Percentiles rank a stretch among this genome's conserved stretches.
Conservation (phyloP, 2,888 invertebrate genomes). For the Arge pagana region DNA sequence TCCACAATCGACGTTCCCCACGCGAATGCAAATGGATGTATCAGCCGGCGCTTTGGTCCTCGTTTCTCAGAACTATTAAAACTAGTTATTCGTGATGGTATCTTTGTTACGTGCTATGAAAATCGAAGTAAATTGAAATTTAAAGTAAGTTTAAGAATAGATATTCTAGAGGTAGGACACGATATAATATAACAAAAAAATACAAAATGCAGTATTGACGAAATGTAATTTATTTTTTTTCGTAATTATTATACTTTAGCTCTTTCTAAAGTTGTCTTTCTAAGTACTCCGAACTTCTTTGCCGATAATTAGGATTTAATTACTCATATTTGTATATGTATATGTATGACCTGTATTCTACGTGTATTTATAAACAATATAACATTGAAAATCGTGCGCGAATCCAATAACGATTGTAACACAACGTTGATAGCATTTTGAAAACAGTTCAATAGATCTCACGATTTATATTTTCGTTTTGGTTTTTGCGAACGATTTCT, state of each 20-base stretch:
- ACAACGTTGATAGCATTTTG: background rate
- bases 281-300: slow-evolving; percentile 4
- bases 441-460: background rate
- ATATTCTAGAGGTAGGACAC: no score
- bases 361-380: slow-evolving; percentile 56
- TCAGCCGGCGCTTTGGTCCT: slow-evolving; percentile 44
- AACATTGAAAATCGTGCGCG: slow-evolving; percentile 38
- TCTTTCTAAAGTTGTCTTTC: slow-evolving; percentile 38
- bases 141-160: no score
- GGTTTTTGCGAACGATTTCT: background rate
- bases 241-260: slow-evolving; percentile 28
- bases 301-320: slow-evolving; percentile 4
- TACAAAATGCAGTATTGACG: slow-evolving; percentile 54
- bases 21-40: no score
- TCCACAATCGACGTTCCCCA: no score
- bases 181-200: slow-evolving; percentile 39
- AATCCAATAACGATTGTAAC: slow-evolving; percentile 31
- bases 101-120: no score
- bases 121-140: no score
- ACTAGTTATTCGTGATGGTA: no score
- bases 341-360: slow-evolving; percentile 53
- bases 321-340: slow-evolving; percentile 52
- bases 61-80: no score
- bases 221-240: slow-evolving; percentile 56
- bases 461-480: slow-evolving; percentile 16